Evolutionary conservation across 2,113 vertebrate species (phyloP).

Genomic region (Lynx canadensis): DNA sequence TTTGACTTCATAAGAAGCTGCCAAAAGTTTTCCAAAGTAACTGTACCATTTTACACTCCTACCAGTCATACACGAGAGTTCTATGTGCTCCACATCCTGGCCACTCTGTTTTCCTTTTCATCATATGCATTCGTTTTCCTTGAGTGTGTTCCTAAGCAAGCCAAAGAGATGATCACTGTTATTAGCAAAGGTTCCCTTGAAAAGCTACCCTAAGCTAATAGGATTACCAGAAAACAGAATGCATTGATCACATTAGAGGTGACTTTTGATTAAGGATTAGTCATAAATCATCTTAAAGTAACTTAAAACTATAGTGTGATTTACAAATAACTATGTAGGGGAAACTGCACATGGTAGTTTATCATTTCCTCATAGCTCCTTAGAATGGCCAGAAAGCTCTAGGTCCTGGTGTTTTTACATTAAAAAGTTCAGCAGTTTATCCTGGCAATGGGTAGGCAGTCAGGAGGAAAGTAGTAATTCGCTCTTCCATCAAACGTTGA

Average conservation of each 20-base stretch:
- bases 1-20: slow-evolving; percentile 26
- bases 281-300: slow-evolving; percentile 32
- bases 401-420: slow-evolving; percentile 23
- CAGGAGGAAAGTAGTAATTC: slow-evolving; percentile 46
- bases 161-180: slow-evolving; percentile 20
- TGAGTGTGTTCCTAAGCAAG: slow-evolving; percentile 24
- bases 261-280: slow-evolving; percentile 32
- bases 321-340: neutral
- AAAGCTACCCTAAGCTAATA: slow-evolving; percentile 13
- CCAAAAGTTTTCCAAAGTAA: neutral
- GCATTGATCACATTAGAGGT: neutral
- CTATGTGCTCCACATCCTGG: neutral
- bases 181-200: slow-evolving; percentile 15
- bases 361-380: slow-evolving; percentile 5
- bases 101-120: neutral
- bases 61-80: neutral
- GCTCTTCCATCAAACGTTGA: slow-evolving; percentile 55
- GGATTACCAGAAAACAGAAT: slow-evolving; percentile 23
- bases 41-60: neutral
- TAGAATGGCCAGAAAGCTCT: slow-evolving; percentile 6
- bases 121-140: neutral
- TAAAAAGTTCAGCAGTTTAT: neutral
- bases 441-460: neutral
- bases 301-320: neutral
- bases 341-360: neutral